These are phyloP conservation scores for Mesembrinibis cayennensis DNA, from an alignment of 2,113 vertebrate genomes.

Conservation along the genomic window DNA sequence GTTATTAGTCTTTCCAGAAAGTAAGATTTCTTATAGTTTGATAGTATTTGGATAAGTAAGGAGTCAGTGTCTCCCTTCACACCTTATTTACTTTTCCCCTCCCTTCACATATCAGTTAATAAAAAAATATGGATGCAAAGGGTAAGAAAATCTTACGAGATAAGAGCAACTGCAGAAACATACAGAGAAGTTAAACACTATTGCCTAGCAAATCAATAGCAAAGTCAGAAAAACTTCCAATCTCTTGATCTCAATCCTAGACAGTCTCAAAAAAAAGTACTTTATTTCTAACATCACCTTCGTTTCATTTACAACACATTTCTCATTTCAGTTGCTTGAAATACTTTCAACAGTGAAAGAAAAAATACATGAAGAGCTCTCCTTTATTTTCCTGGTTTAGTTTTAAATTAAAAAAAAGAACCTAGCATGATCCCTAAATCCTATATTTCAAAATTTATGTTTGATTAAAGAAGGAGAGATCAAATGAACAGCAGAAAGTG, in stretches of 20 bases:
- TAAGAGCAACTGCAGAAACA: neutral
- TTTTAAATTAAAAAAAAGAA: neutral
- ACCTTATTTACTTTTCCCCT: constrained; percentile 1
- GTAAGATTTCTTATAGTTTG: neutral
- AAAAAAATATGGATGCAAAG: constrained; percentile 29
- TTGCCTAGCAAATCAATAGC: neutral
- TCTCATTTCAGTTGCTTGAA: constrained; percentile 3
- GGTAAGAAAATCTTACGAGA: neutral
- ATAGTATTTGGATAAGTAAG: neutral
- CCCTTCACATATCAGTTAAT: neutral
- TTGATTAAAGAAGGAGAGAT: neutral
- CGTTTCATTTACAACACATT: neutral
- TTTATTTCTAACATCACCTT: neutral
- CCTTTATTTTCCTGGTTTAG: neutral
- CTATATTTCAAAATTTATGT: neutral
- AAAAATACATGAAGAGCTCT: neutral
- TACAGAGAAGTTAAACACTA: neutral
- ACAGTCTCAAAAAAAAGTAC: neutral
- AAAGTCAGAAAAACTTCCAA: neutral
- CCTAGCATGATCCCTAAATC: neutral
- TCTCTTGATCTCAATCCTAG: neutral
- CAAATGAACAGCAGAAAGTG: neutral
- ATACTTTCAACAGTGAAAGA: neutral
- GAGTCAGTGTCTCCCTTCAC: neutral
- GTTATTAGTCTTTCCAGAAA: constrained; percentile 1